Conservation (phyloP, 2,797 vertebrate genomes). For the Pseudomugil gertrudae region DNA sequence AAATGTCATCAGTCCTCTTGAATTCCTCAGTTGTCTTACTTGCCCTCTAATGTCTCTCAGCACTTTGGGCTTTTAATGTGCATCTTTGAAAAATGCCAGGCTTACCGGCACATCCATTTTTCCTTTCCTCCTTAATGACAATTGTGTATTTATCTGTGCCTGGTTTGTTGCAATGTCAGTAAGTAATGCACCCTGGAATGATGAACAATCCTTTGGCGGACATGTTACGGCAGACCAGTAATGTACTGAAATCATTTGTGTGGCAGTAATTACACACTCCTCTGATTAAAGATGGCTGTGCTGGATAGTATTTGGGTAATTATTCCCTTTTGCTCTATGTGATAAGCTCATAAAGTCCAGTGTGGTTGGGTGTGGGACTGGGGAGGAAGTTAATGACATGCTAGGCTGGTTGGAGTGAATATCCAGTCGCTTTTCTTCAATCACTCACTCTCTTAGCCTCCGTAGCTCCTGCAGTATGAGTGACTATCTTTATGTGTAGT, state of each 20-base stretch:
- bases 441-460: slow-evolving; percentile 70
- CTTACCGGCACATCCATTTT: slow-evolving; percentile 71
- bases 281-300: slow-evolving; percentile 82
- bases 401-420: slow-evolving; percentile 71
- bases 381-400: slow-evolving; percentile 74
- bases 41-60: slow-evolving; percentile 69
- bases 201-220: slow-evolving; percentile 75
- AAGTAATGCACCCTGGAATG: slow-evolving; percentile 78
- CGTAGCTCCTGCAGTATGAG: slow-evolving; percentile 62
- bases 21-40: slow-evolving; percentile 51
- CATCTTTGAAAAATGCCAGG: slow-evolving; percentile 73
- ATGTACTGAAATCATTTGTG: slow-evolving; percentile 82
- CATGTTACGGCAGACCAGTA: slow-evolving; percentile 75
- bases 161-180: slow-evolving; percentile 58
- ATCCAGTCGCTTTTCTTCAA: slow-evolving; percentile 72
- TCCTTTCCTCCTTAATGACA: slow-evolving; percentile 78
- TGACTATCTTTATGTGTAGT: slow-evolving; percentile 67
- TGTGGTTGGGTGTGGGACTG: slow-evolving; percentile 45
- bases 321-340: slow-evolving; percentile 81
- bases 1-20: slow-evolving; percentile 48
- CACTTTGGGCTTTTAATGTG: slow-evolving; percentile 69
- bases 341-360: slow-evolving; percentile 82
- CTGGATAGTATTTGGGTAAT: slow-evolving; percentile 82
- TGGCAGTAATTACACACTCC: slow-evolving; percentile 83
- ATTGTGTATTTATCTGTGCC: slow-evolving; percentile 74